phyloP scores from a whole-genome alignment of 2,113 vertebrate species.

The Sporophila hypoxantha region DNA sequence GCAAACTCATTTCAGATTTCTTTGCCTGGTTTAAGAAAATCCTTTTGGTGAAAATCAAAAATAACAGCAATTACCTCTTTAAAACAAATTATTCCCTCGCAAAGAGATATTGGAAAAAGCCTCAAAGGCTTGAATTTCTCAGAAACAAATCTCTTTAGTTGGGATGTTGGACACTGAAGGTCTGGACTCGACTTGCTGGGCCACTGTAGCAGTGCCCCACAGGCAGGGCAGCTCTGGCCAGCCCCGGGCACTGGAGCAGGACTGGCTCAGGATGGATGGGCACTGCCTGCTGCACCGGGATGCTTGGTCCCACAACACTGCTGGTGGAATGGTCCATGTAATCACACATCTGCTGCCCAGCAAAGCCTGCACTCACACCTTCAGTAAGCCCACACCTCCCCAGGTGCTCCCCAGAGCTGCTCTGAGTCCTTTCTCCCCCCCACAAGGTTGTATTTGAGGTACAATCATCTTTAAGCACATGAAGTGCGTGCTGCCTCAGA shows the following conservation, averaged over 20 bases:
- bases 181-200: neutral
- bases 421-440: neutral
- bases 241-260: neutral
- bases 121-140: neutral
- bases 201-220: neutral
- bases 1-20: constrained; percentile 41
- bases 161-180: neutral
- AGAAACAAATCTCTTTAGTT: neutral
- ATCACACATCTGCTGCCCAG: neutral
- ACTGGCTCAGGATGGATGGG: neutral
- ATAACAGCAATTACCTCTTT: constrained; percentile 44
- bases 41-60: neutral
- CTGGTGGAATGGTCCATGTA: neutral
- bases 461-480: neutral
- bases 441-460: neutral
- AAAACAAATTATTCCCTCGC: neutral
- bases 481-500: neutral
- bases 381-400: neutral
- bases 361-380: neutral
- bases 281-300: neutral
- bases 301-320: neutral
- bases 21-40: constrained; percentile 39
- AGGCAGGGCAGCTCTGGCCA: neutral
- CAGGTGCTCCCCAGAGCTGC: neutral
- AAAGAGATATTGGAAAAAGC: neutral